Percentiles rank a stretch among this genome's conserved stretches.
phyloP scores from a whole-genome alignment of 2,113 vertebrate genomes.

The Chaetura pelagica region DNA sequence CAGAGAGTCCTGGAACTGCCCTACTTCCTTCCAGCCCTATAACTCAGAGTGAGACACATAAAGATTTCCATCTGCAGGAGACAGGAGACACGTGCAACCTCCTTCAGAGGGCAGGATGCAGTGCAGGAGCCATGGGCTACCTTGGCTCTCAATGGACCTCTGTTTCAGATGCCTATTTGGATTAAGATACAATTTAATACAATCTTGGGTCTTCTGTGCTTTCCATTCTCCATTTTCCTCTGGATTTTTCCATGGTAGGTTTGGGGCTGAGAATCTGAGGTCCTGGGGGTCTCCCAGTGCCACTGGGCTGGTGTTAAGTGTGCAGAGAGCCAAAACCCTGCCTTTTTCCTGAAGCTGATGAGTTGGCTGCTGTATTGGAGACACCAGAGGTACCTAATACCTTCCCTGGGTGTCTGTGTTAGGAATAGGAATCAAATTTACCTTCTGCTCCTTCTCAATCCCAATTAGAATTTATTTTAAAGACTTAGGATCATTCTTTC shows the following conservation, averaged over 20 bases:
- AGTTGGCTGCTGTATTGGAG: background rate
- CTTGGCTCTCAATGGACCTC: background rate
- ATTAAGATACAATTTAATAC: background rate
- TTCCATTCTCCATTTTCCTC: background rate
- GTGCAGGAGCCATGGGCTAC: background rate
- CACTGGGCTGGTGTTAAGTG: background rate
- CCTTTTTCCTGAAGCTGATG: background rate
- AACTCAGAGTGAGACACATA: background rate
- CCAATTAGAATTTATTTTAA: background rate
- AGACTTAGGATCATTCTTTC: background rate
- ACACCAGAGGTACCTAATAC: background rate
- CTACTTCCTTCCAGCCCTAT: background rate
- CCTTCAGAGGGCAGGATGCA: background rate
- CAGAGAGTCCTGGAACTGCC: background rate
- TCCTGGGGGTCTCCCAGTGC: background rate
- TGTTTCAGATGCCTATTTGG: background rate
- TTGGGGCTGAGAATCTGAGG: background rate
- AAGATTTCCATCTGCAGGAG: background rate
- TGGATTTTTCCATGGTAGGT: background rate
- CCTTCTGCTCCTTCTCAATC: background rate
- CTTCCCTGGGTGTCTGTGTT: background rate
- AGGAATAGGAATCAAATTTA: background rate
- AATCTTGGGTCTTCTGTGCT: background rate
- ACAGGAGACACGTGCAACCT: rapidly evolving
- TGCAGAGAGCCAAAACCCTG: background rate